These are phyloP conservation scores for Mesorhabditis spiculigera DNA, from an alignment of 2,888 invertebrate genomes.

Conservation along the genomic window DNA sequence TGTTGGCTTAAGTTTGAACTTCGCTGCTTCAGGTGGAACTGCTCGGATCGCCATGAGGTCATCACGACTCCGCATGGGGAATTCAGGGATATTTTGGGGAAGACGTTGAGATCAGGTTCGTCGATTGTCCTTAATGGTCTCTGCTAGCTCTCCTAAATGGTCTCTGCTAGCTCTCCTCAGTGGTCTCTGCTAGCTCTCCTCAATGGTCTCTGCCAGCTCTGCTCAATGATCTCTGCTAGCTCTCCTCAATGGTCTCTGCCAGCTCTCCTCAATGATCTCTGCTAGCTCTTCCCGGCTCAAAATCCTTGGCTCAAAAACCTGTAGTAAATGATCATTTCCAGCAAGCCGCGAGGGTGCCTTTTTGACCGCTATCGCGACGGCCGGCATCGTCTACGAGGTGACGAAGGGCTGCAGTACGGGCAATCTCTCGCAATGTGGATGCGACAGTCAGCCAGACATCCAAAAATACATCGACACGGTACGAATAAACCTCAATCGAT, in stretches of 20 bases:
- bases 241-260: too few relatives aligned
- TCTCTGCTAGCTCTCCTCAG: too few relatives aligned
- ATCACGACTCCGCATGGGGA: slow-evolving; percentile 37
- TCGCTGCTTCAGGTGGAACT: slow-evolving; percentile 63
- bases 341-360: slow-evolving; percentile 67
- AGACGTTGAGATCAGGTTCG: slow-evolving; percentile 42
- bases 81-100: slow-evolving; percentile 50
- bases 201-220: too few relatives aligned
- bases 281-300: not conserved
- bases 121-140: not conserved
- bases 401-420: slow-evolving; percentile 66
- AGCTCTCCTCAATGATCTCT: too few relatives aligned
- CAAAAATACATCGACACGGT: slow-evolving; percentile 40
- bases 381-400: slow-evolving; percentile 66
- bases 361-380: slow-evolving; percentile 66
- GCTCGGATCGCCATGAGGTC: slow-evolving; percentile 55
- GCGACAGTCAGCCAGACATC: slow-evolving; percentile 59
- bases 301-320: not conserved
- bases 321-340: slow-evolving; percentile 40
- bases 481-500: not conserved
- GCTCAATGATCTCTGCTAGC: too few relatives aligned
- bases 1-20: not conserved
- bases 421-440: slow-evolving; percentile 67
- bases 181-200: too few relatives aligned
- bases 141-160: too few relatives aligned